Conservation (phyloP, 2,797 vertebrate genomes). For the Spea hammondii region DNA sequence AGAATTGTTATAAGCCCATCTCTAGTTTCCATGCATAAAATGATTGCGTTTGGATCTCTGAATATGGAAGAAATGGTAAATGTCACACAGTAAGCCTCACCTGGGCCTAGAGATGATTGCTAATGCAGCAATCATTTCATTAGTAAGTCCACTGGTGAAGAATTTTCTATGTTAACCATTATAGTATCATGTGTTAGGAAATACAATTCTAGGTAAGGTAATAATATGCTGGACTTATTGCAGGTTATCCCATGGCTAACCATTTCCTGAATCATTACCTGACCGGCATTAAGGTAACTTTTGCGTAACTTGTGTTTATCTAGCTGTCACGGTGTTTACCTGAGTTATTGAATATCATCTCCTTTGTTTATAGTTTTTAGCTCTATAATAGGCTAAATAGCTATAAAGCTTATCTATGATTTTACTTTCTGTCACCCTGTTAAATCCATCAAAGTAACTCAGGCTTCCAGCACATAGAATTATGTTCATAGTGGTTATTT, state of each 20-base stretch:
- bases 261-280: constrained; percentile 67
- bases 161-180: too few relatives aligned
- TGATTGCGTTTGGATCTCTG: not conserved
- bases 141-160: too few relatives aligned
- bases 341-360: too few relatives aligned
- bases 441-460: too few relatives aligned
- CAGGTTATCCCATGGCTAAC: constrained; percentile 62
- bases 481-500: constrained; percentile 16
- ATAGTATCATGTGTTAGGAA: too few relatives aligned
- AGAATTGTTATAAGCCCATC: not conserved
- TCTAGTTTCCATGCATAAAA: not conserved
- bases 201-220: not conserved
- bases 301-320: constrained; percentile 4
- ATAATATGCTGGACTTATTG: constrained; percentile 7
- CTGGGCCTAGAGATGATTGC: not conserved
- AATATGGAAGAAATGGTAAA: not conserved
- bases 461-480: too few relatives aligned
- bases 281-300: constrained; percentile 67
- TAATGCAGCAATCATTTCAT: too few relatives aligned
- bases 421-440: too few relatives aligned
- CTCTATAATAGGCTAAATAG: too few relatives aligned
- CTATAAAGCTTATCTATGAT: too few relatives aligned
- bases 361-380: too few relatives aligned
- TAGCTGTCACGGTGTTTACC: too few relatives aligned
- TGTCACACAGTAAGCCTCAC: not conserved